Base-by-base conservation (phyloP, 92 coral and sea anemone genomes). In the Pocillopora grandis region DNA sequence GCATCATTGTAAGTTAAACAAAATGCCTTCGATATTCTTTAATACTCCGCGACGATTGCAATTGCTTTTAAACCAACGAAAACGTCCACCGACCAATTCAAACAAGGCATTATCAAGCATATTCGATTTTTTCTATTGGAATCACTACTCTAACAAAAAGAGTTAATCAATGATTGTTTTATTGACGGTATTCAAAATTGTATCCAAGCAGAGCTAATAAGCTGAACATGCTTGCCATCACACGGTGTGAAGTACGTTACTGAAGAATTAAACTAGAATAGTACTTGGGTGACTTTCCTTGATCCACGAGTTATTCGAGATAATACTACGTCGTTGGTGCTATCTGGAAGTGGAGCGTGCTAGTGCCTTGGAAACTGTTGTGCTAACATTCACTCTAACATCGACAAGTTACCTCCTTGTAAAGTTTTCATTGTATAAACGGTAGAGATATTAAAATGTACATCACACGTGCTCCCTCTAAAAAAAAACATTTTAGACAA, bases 171-270 rank as follows among this genome's bases (percentile, higher is more conserved):
- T 12, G 17, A 20, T 4, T 71, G 76, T 27, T 81, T 80, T 81
- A 81, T 33, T 70, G 27, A 16, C 49, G 8, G 85, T 81, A 81
- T 81, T 60, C 35, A 81, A 77, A 71, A 81, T 81, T 81, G 62
- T 12, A 31, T 56, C 49, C 77, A 42, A 71, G 74, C 56, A 57
- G 75, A 23, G 62, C 2, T 66, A 57, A 56, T 63, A 27, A 59
- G 70, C 67, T n/a, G 18, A 58, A 11, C 15, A 35, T 18, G 16
- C 74, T 52, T 70, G 17, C 3, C 57, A 31, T 62, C 85, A 81
- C 59, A 20, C 85, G 23, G 66, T 72, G 70, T 35, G 20, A n/a
- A 66, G 16, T 57, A 19, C 9, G 17, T 60, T 36, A 48, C 37
- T 71, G 21, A 18, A 81, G 70, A 36, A 58, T 68, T 68, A 17